Evolutionary conservation across 2,888 invertebrate genomes (phyloP), one percentile per base, ranked within the genome.

Genomic region (Lepidonotus clava): DNA sequence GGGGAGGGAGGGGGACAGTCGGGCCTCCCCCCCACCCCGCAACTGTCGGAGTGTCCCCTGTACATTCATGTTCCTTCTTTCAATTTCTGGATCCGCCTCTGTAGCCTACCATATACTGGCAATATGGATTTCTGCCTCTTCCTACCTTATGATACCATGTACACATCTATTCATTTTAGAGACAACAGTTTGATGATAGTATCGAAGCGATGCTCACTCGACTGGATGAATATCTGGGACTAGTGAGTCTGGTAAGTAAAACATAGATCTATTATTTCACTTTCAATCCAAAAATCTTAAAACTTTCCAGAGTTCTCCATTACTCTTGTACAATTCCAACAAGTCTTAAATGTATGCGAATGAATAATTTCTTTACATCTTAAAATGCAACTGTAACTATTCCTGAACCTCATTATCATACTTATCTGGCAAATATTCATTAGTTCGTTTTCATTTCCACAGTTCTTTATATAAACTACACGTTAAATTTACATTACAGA

Each of bases 191-290:
- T 86, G 89, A 90, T 87, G 92, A 92, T 40, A 91, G 91, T 88
- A 90, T 92, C 51, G 92, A 93, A 84, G 91, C 91, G 40, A 92
- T 92, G 92, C 88, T 93, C 53, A 92, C 92, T 24, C 92, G 92
- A 84, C 88, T 93, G 24, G 93, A 92, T 88, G 93, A 93, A 86
- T 93, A 92, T 89, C 92, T 92, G 87, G 91, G 91, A 8, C 88
- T 93, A 24, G 92, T 92, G 53, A 92, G 92, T 83, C 90, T 91
- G 91, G 93, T 93, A 86, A 90, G 89, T 66, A n/a, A 5, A 40
- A 41, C 11, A n/a, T 18, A 76, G 46, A 11, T n/a, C n/a, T n/a
- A n/a, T n/a, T n/a, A n/a, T n/a, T n/a, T n/a, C n/a, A n/a, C n/a
- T n/a, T n/a, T n/a, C n/a, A n/a, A n/a, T n/a, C n/a, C n/a, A n/a